Evolutionary conservation across 2,888 invertebrate genomes (phyloP), one percentile per base, ranked within the genome.

Genomic region (Malthinus seriepunctatus): DNA sequence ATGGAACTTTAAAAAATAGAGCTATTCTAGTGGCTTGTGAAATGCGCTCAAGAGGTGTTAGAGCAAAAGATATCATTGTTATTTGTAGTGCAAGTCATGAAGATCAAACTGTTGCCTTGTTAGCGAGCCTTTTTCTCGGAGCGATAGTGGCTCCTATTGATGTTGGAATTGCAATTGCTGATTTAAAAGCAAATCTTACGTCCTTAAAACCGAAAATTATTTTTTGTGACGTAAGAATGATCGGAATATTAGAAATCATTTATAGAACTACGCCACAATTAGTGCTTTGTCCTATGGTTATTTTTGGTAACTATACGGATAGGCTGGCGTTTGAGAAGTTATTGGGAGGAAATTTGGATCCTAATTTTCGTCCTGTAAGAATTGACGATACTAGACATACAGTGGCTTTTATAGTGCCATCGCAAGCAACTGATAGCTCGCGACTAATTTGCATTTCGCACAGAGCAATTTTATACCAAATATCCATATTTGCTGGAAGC

Each of bases 381-480:
- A 65, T 75, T 9, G 64, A 64, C 6, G 65, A 73, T 53, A 67
- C 75, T 0, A 63, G 61, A 35, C 63, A 62, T 12, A 65, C 63
- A 34, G 68, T 73, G 4, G 75, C 75, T 1, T 74, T 77, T 54
- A 71, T 76, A 33, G 35, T 75, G 10, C 67, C 72, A 9, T 72
- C 76, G 0, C 74, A 73, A 56, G 74, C 73, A 4, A 71, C 73
- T 0, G 63, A 59, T 8, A 37, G 53, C 2, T 69, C 73, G 1
- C 73, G 73, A 62, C 59, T 76, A 8, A 70, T 76, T 1, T 72
- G 73, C 42, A 50, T 75, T 3, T 75, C 76, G 0, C 76, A 77
- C 56, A 64, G 71, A 31, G 69, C 69, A 50, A 64, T 75, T 9
- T 66, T 62, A 11, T 45, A 64, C 9, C 73, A 75, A 54, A 47